Base-by-base conservation (phyloP, 1,140 invertebrate genomes). In the Bathynomus jamesi region DNA sequence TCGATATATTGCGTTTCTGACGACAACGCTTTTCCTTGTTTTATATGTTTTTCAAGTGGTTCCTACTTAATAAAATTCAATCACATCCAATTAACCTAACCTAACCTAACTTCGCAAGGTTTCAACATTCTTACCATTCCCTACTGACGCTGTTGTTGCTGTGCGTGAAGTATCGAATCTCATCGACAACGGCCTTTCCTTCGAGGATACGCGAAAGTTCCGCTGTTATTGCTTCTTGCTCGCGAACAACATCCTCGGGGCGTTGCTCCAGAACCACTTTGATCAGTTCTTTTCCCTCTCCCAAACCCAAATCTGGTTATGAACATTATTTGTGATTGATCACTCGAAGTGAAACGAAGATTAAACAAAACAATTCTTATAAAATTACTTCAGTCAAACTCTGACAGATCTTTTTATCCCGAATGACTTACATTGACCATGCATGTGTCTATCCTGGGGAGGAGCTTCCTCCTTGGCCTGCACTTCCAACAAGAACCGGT, bases 401-500 rank as follows among this genome's bases (percentile, higher is more conserved):
- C n/a, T n/a, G n/a, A n/a, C n/a, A n/a, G n/a, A n/a, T n/a, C n/a
- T n/a, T n/a, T n/a, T n/a, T n/a, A n/a, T n/a, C n/a, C n/a, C n/a
- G n/a, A n/a, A n/a, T n/a, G 70, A 85, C 87, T 87, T 81, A 93
- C 92, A 81, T 91, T 88, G 73, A 94, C 89, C 83, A 88, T 87
- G 3, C 91, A 85, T 61, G 85, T 86, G 0, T 90, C 89, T 73
- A 88, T 88, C 80, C 91, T 90, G 88, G 0, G 93, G 93, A n/a
- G 87, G 85, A 13, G 91, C 89, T 11, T 87, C 83, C 82, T 95
- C 93, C 71, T 89, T 89, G 0, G 92, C 92, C 25, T 91, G 86
- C 28, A 95, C 86, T 79, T 93, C 89, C 24, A 95, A 83, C 60
- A 92, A 86, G 80, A 95, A 95, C 27, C 91, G 83, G 78, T 93